A percentile compares a stretch with the other conserved stretches of the same genome.
Evolutionary conservation across 1,140 invertebrate genomes (phyloP).

Genomic region (Augochlora pura): DNA sequence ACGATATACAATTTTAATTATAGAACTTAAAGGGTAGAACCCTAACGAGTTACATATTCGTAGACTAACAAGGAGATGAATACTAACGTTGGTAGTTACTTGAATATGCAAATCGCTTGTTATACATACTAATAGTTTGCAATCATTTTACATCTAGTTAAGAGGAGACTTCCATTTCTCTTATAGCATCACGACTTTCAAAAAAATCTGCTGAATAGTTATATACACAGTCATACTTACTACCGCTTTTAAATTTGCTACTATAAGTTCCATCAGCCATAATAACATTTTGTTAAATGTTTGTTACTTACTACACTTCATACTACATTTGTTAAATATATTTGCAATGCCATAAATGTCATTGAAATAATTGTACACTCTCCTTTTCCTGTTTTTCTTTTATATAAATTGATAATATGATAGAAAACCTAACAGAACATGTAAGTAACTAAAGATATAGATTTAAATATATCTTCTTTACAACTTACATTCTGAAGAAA

Average conservation of each 20-base stretch:
- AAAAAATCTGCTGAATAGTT: neutral
- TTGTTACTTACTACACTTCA: constrained; percentile 51
- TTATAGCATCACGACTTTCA: neutral
- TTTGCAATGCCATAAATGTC: constrained; percentile 43
- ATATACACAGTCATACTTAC: constrained; percentile 6
- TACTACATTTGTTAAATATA: constrained; percentile 44
- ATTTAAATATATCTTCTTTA: neutral
- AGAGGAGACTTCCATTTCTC: constrained; percentile 7
- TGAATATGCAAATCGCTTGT: constrained; percentile 32
- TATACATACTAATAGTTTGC: constrained; percentile 7
- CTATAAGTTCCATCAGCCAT: constrained; percentile 8
- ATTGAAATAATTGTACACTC: constrained; percentile 38
- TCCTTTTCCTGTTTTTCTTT: constrained; percentile 55
- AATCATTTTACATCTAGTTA: constrained; percentile 8
- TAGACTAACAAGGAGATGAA: neutral
- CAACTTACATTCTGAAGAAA: neutral
- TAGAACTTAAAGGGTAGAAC: neutral
- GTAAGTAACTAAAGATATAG: neutral
- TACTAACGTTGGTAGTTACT: constrained; percentile 4
- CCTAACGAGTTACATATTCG: neutral
- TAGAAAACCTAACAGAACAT: neutral
- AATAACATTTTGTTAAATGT: constrained; percentile 42
- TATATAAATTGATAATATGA: neutral
- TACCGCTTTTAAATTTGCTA: constrained; percentile 29
- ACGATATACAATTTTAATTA: neutral